Conservation (phyloP, 2,113 vertebrate species). For the Columbina picui region DNA sequence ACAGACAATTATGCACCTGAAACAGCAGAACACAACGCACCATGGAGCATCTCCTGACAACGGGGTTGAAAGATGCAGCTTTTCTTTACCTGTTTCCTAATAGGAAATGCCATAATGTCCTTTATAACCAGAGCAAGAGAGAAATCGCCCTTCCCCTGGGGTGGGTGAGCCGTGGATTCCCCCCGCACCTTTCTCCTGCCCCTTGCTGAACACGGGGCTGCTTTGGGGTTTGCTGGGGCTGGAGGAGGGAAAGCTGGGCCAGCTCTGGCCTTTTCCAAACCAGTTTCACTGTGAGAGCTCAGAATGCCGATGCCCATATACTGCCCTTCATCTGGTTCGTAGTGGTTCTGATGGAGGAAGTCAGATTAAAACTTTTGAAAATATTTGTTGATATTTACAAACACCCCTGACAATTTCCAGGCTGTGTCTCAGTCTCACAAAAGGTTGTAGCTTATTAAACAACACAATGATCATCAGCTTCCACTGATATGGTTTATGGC, state of each 20-base stretch:
- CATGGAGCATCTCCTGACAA: accelerated
- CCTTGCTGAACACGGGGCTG: background rate
- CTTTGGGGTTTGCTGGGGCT: background rate
- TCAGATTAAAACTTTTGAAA: background rate
- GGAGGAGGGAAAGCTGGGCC: background rate
- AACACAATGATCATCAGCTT: background rate
- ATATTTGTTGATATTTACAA: background rate
- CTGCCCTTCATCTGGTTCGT: background rate
- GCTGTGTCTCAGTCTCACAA: background rate
- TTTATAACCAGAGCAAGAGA: background rate
- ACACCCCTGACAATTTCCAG: background rate
- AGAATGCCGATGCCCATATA: background rate
- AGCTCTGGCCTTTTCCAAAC: background rate
- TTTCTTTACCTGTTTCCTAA: background rate
- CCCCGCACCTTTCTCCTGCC: background rate
- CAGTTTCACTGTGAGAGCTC: background rate
- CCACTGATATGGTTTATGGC: background rate
- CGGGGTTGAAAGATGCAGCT: background rate
- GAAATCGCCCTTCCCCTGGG: background rate
- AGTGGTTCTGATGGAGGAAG: background rate
- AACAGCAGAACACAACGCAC: background rate
- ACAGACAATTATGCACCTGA: background rate
- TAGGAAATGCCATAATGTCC: background rate
- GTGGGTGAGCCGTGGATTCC: background rate
- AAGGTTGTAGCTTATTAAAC: background rate